Evolutionary conservation across 2,797 vertebrate genomes (phyloP).

Genomic region (Pantherophis alleghaniensis): DNA sequence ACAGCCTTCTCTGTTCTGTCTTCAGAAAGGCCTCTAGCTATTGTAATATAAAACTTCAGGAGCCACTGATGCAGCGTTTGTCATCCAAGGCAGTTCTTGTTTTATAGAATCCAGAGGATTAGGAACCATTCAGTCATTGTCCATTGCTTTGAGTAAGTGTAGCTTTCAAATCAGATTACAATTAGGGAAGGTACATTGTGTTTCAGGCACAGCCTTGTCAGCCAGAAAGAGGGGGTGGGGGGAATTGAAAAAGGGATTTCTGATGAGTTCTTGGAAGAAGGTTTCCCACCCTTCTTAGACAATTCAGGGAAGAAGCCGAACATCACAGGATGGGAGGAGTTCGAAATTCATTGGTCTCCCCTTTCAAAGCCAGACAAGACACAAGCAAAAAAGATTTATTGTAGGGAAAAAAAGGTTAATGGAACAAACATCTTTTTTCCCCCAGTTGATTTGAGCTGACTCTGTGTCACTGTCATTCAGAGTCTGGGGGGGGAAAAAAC

Average conservation of each 20-base stretch:
- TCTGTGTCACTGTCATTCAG: neutral
- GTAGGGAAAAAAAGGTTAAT: neutral
- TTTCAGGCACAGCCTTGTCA: conserved; percentile 46
- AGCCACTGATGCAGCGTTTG: conserved; percentile 23
- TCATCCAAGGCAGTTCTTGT: conserved; percentile 33
- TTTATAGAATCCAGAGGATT: conserved; percentile 44
- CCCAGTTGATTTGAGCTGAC: neutral
- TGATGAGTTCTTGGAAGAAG: conserved; percentile 2
- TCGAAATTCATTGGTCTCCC: neutral
- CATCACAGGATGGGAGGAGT: neutral
- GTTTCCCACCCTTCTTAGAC: neutral
- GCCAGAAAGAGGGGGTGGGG: neutral
- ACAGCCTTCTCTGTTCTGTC: conserved; percentile 14
- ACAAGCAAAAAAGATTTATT: conserved; percentile 35
- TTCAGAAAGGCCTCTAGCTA: conserved; percentile 4
- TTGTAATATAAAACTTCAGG: conserved; percentile 30
- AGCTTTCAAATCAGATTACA: conserved; percentile 62
- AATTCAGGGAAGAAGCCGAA: neutral
- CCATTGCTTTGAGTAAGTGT: conserved; percentile 56
- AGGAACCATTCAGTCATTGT: conserved; percentile 47
- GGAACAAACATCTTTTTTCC: neutral
- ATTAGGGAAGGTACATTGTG: conserved; percentile 50
- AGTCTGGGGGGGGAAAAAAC: neutral
- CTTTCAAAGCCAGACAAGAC: conserved; percentile 29
- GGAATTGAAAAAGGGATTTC: neutral